Conservation (phyloP, 2,113 vertebrate species). For the Muntiacus muntjak region DNA sequence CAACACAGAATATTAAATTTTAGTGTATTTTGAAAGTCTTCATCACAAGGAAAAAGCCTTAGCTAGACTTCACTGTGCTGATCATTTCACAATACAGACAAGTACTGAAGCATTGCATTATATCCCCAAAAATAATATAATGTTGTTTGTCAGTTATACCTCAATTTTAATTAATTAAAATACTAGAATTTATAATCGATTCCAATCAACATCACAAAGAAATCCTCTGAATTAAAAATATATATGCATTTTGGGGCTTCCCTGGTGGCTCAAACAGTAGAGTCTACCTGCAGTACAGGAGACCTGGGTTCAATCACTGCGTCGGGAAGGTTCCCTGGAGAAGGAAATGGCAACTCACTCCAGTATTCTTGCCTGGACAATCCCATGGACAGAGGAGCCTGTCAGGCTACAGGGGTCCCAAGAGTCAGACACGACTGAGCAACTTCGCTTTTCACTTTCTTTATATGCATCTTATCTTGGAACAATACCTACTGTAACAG, state of each 20-base stretch:
- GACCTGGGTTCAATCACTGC: neutral
- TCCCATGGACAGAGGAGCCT: neutral
- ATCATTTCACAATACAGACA: neutral
- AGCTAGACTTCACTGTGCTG: neutral
- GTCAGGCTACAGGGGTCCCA: neutral
- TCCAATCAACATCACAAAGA: neutral
- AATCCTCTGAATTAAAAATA: neutral
- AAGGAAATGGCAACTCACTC: neutral
- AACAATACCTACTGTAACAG: neutral
- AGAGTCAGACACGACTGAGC: neutral
- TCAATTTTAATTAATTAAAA: neutral
- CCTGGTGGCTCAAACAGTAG: neutral
- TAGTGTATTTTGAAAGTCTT: neutral
- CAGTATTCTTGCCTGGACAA: neutral
- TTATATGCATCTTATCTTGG: neutral
- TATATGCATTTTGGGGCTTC: neutral
- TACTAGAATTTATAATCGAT: neutral
- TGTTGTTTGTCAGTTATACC: neutral
- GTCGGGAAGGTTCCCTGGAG: accelerated
- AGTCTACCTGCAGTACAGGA: neutral
- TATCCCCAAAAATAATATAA: neutral
- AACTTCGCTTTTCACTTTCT: neutral
- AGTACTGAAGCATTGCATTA: neutral
- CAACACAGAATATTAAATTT: neutral
- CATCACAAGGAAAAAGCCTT: neutral